Evolutionary conservation across 2,113 vertebrate genomes (phyloP), one percentile per base, ranked within the genome.

Genomic region (Antechinus stuartii): DNA sequence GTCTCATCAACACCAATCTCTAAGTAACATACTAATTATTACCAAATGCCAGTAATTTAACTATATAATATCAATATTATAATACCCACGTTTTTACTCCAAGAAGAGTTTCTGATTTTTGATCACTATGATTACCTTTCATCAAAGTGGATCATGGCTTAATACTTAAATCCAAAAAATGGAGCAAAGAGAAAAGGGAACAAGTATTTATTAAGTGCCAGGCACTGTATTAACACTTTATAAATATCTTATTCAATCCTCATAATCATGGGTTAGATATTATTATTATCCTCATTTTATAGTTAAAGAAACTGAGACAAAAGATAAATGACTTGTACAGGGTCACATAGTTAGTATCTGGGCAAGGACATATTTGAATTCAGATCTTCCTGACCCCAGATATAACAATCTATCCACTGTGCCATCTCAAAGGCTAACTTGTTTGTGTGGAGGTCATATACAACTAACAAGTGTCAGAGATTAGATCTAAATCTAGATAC

Each of bases 11-110:
- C n/a, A 93, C 84, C 26, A 22, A 61, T 22, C n/a, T 91, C 54
- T 57, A 92, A 95, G 57, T 61, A 61, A 91, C 8, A 94, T 54
- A 90, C 49, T 90, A 94, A 95, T 89, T 26, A 90, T 16, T 10
- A 22, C 26, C 27, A 19, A 68, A 25, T 35, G 90, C 11, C 90
- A 92, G 4, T 1, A 92, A 56, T 11, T 53, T 35, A 52, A 3
- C 30, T 27, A 61, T 5, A 91, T 46, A 52, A 52, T 35, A 49
- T 12, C 26, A 91, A 61, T 2, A 90, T 9, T 24, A 52, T 2
- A n/a, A n/a, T 16, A 14, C 50, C 90, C 0, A 76, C 16, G 91
- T 25, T 26, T 94, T 91, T 27, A 89, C 57, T 89, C 76, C 30
- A 68, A 30, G 26, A 61, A 14, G 11, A 68, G 27, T 35, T 68